A percentile compares a stretch with the other conserved stretches of the same genome.
phyloP scores from a whole-genome alignment of 1,140 invertebrate species.

The Gryon sp. region DNA sequence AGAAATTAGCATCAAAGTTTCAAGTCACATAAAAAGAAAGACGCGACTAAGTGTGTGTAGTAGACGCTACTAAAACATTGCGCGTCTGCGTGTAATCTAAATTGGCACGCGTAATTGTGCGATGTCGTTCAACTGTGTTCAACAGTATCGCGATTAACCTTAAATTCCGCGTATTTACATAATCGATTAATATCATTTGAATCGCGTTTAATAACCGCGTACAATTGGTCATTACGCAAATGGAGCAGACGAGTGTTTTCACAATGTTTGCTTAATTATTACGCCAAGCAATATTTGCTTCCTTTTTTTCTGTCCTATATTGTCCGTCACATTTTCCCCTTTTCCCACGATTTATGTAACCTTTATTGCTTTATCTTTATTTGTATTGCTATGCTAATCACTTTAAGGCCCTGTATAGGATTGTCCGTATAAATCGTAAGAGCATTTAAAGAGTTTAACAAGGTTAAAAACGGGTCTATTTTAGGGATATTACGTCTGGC shows the following conservation, averaged over 20 bases:
- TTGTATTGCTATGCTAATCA: too few species aligned
- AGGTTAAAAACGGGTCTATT: too few species aligned
- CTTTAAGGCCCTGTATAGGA: too few species aligned
- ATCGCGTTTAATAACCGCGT: slow-evolving; percentile 16
- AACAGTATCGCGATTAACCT: slow-evolving; percentile 12
- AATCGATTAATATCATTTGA: slow-evolving; percentile 22
- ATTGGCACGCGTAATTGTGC: slow-evolving; percentile 18
- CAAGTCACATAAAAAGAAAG: too few species aligned
- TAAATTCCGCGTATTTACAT: slow-evolving; percentile 22
- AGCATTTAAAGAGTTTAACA: too few species aligned
- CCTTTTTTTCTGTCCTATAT: not conserved
- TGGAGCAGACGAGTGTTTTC: not conserved
- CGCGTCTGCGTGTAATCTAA: slow-evolving; percentile 2
- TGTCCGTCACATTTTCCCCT: too few species aligned
- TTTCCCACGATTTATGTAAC: too few species aligned
- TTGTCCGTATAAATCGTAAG: too few species aligned
- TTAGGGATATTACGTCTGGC: too few species aligned
- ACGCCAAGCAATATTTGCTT: not conserved
- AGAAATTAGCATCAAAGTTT: too few species aligned
- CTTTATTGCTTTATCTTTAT: too few species aligned
- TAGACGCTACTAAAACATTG: slow-evolving; percentile 17
- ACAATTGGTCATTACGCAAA: slow-evolving; percentile 9
- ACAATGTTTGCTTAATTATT: slow-evolving; percentile 3
- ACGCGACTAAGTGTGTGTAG: not conserved
- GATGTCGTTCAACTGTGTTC: slow-evolving; percentile 14